Evolutionary conservation across 1,140 invertebrate species (phyloP).

Genomic region (Drosophila nebulosa): DNA sequence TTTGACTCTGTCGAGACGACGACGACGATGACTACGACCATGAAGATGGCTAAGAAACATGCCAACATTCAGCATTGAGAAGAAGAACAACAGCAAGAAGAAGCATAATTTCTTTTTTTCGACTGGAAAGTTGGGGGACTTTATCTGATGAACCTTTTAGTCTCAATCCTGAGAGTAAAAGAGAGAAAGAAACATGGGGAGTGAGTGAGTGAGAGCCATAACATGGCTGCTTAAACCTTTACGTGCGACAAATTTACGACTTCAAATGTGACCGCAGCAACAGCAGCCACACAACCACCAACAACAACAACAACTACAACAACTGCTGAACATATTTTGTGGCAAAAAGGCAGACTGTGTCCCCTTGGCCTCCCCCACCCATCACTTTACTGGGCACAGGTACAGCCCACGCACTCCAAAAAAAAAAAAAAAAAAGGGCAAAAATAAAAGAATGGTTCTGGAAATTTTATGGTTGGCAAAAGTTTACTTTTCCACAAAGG

Average conservation of each 20-base stretch:
- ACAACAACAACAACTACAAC: slow-evolving; percentile 30
- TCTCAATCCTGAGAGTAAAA: slow-evolving; percentile 22
- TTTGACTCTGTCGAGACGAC: slow-evolving; percentile 58
- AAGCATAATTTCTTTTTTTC: slow-evolving; percentile 56
- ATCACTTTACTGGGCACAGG: neutral
- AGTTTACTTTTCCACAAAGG: neutral
- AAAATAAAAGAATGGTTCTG: neutral
- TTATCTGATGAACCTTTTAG: slow-evolving; percentile 76
- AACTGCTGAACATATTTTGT: slow-evolving; percentile 40
- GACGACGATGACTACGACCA: neutral
- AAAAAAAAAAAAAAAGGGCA: neutral
- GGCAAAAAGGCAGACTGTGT: slow-evolving; percentile 17
- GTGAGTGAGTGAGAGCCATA: slow-evolving; percentile 15
- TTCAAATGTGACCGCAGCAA: slow-evolving; percentile 68
- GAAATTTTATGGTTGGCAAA: neutral
- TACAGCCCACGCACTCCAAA: neutral
- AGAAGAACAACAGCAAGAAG: slow-evolving; percentile 4
- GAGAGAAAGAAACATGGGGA: neutral
- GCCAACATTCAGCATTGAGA: slow-evolving; percentile 14
- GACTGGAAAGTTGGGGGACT: slow-evolving; percentile 24
- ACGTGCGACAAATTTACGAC: slow-evolving; percentile 79
- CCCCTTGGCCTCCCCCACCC: neutral
- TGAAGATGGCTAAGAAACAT: slow-evolving; percentile 23
- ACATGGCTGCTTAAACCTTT: slow-evolving; percentile 75
- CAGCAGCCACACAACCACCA: slow-evolving; percentile 35